Conservation (phyloP, 2,797 vertebrate species). For the Neoniphon sammara region DNA sequence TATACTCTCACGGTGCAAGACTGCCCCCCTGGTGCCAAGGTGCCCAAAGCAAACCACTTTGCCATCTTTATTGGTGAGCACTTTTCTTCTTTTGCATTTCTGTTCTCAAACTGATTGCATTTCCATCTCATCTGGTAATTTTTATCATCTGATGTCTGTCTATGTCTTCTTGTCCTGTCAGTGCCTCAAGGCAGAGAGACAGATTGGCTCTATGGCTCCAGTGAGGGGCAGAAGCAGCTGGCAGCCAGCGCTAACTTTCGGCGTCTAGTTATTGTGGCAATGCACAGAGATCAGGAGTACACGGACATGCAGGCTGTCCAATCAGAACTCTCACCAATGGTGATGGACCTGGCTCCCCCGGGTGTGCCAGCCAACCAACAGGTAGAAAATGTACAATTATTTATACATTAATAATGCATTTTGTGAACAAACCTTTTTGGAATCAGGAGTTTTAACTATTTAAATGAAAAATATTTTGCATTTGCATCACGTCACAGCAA, state of each 20-base stretch:
- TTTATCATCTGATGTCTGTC: background rate
- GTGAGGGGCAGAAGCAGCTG: constrained; percentile 90
- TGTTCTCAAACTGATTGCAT: background rate
- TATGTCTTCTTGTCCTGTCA: constrained; percentile 55
- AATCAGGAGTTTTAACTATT: background rate
- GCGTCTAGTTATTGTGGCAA: constrained; percentile 88
- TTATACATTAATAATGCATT: background rate
- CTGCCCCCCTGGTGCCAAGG: constrained; percentile 82
- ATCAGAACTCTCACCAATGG: constrained; percentile 90
- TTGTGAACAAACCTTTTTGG: background rate
- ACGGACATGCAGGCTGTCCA: constrained; percentile 93
- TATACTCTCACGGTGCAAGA: constrained; percentile 94
- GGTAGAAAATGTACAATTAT: constrained; percentile 75
- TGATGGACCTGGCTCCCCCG: constrained; percentile 93
- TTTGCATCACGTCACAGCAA: background rate
- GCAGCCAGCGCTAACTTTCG: constrained; percentile 89
- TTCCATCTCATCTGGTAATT: background rate
- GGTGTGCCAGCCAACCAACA: constrained; percentile 90
- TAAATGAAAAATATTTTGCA: background rate
- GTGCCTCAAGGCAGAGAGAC: constrained; percentile 96
- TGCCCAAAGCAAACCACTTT: constrained; percentile 88
- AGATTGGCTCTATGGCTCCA: constrained; percentile 93
- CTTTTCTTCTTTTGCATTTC: background rate
- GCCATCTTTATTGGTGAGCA: constrained; percentile 97
- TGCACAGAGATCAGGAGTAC: constrained; percentile 95